Conservation (phyloP, 2,888 invertebrate genomes). For the Tipula unca region DNA sequence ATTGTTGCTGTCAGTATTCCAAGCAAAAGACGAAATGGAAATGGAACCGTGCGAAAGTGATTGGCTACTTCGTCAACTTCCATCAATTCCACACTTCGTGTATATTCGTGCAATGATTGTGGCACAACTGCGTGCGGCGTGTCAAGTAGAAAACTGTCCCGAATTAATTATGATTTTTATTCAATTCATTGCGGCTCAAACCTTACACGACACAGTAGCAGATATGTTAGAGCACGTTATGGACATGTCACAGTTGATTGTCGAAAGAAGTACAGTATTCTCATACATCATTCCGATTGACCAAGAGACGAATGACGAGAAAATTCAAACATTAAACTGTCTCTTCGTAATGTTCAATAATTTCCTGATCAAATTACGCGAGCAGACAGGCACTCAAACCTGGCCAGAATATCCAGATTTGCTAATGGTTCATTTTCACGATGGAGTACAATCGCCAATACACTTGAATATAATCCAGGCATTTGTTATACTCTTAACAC, state of each 20-base stretch:
- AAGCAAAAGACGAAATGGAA: conserved; percentile 29
- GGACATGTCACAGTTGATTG: conserved; percentile 84
- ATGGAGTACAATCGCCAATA: conserved; percentile 38
- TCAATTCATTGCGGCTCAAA: conserved; percentile 70
- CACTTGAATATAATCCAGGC: conserved; percentile 60
- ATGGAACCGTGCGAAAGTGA: conserved; percentile 29
- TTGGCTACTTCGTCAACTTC: conserved; percentile 57
- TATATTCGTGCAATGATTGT: conserved; percentile 61
- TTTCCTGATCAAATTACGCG: conserved; percentile 59
- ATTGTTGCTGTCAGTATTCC: conserved; percentile 48
- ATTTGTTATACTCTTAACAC: conserved; percentile 71
- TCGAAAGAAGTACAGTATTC: conserved; percentile 82
- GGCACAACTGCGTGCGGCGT: conserved; percentile 70
- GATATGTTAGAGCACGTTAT: conserved; percentile 60
- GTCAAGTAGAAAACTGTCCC: conserved; percentile 85
- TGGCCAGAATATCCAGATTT: conserved; percentile 42
- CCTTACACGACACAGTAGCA: conserved; percentile 54
- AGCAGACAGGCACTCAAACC: conserved; percentile 38
- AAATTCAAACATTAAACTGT: conserved; percentile 56
- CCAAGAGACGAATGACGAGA: conserved; percentile 34
- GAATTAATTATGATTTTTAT: conserved; percentile 67
- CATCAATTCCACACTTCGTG: conserved; percentile 70
- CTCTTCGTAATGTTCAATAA: conserved; percentile 63
- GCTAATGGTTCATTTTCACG: conserved; percentile 41
- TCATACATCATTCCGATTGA: conserved; percentile 59